A percentile compares a stretch with the other conserved stretches of the same genome.
phyloP scores from a whole-genome alignment of 2,888 invertebrate genomes.

The Endotricha flammealis region DNA sequence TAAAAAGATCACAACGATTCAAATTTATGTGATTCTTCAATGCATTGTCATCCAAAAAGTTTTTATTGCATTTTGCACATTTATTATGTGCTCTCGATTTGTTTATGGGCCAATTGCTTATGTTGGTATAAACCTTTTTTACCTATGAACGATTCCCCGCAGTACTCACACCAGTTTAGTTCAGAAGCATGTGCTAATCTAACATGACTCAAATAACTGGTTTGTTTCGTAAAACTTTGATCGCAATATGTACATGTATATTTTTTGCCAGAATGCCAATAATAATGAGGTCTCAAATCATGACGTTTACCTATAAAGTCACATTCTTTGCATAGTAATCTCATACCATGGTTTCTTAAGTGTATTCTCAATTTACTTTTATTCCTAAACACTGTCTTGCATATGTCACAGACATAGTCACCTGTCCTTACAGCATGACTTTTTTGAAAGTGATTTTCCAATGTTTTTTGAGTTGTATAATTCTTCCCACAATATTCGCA shows the following conservation, averaged over 20 bases:
- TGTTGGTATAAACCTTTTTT: constrained; percentile 26
- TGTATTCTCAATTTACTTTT: background rate
- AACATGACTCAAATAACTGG: constrained; percentile 10
- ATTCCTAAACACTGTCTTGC: background rate
- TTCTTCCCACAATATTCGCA: constrained; percentile 3
- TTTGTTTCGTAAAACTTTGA: background rate
- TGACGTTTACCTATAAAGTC: constrained; percentile 9
- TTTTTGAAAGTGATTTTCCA: background rate
- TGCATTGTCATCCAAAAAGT: constrained; percentile 17
- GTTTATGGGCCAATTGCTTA: constrained; percentile 23
- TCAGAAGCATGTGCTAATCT: constrained; percentile 22
- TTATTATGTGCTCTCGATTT: constrained; percentile 13
- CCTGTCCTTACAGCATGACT: background rate
- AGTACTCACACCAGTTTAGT: constrained; percentile 27
- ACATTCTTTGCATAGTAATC: constrained; percentile 4
- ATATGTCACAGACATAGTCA: constrained; percentile 5
- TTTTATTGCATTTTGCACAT: constrained; percentile 17
- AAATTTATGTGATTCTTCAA: constrained; percentile 15
- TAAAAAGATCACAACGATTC: constrained; percentile 8
- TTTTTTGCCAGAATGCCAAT: constrained; percentile 3
- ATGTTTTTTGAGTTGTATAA: background rate
- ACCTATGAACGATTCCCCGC: constrained; percentile 30
- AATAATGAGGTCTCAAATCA: background rate
- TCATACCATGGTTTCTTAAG: background rate
- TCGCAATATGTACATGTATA: constrained; percentile 5